phyloP scores from a whole-genome alignment of 2,797 vertebrate species.

The Hoplostethus mediterraneus region DNA sequence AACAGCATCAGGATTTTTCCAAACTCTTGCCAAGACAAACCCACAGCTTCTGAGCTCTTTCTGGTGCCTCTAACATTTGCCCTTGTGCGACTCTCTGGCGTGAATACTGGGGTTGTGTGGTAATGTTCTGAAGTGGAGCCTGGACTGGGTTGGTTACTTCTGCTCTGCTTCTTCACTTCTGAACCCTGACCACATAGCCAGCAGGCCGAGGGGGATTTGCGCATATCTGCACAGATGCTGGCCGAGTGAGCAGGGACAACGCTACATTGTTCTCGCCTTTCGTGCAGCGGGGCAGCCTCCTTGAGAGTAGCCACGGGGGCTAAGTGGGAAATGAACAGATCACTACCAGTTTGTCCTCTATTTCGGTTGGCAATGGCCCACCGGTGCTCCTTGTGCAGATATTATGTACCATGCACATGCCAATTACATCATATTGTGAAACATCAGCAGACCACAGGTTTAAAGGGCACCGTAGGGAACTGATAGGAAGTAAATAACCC shows the following conservation, averaged over 20 bases:
- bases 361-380: slow-evolving; percentile 41
- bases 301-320: slow-evolving; percentile 69
- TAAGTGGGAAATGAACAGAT: slow-evolving; percentile 62
- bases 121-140: slow-evolving; percentile 38
- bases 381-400: slow-evolving; percentile 38
- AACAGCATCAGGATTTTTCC: neutral
- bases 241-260: slow-evolving; percentile 80
- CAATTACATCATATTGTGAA: slow-evolving; percentile 48
- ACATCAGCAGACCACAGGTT: slow-evolving; percentile 26
- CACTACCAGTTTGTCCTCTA: slow-evolving; percentile 41
- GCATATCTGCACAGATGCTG: slow-evolving; percentile 74
- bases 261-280: slow-evolving; percentile 75
- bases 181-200: slow-evolving; percentile 70
- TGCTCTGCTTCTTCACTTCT: slow-evolving; percentile 81
- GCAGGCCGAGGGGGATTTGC: slow-evolving; percentile 66
- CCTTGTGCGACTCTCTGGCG: slow-evolving; percentile 5
- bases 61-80: slow-evolving; percentile 16
- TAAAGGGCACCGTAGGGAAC: slow-evolving; percentile 7
- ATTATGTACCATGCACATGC: slow-evolving; percentile 56
- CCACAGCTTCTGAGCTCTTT: slow-evolving; percentile 19
- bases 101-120: slow-evolving; percentile 46
- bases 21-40: neutral
- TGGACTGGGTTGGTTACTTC: slow-evolving; percentile 74
- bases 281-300: slow-evolving; percentile 62
- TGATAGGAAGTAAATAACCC: slow-evolving; percentile 4